Percentiles rank a stretch among this genome's conserved stretches.
phyloP scores from a whole-genome alignment of 2,113 vertebrate genomes.

The Halcyon malimbica region DNA sequence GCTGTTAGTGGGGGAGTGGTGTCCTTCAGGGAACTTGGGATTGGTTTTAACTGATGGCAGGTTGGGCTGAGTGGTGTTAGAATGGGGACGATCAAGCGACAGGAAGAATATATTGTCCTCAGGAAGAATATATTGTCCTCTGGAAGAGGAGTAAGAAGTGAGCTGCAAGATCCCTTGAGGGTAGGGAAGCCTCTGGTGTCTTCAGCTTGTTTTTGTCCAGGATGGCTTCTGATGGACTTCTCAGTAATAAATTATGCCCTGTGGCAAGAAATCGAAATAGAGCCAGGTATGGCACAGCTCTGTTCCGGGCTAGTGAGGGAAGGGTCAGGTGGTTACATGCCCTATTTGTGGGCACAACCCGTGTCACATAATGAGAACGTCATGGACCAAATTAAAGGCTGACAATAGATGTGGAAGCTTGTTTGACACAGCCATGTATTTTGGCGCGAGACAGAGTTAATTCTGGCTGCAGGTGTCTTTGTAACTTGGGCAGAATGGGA shows the following conservation, averaged over 20 bases:
- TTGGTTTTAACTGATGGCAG: neutral
- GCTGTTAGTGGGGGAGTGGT: neutral
- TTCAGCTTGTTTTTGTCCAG: neutral
- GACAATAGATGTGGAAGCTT: neutral
- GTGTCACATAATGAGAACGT: neutral
- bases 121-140: neutral
- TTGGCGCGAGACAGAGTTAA: neutral
- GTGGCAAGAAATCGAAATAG: neutral
- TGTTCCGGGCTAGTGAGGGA: neutral
- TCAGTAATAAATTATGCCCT: neutral
- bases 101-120: neutral
- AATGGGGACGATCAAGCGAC: neutral
- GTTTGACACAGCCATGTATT: neutral
- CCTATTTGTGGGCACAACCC: neutral
- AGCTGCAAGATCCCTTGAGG: neutral
- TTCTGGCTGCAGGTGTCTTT: neutral
- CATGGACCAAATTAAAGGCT: neutral
- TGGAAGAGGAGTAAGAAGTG: neutral
- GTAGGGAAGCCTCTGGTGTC: accelerated
- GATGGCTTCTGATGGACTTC: neutral
- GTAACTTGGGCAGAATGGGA: neutral
- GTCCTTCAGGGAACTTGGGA: neutral
- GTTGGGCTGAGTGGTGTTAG: neutral
- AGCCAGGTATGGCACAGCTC: neutral
- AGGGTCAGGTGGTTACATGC: neutral